Evolutionary conservation across 2,113 vertebrate genomes (phyloP).

Genomic region (Phylloscopus whistleri): DNA sequence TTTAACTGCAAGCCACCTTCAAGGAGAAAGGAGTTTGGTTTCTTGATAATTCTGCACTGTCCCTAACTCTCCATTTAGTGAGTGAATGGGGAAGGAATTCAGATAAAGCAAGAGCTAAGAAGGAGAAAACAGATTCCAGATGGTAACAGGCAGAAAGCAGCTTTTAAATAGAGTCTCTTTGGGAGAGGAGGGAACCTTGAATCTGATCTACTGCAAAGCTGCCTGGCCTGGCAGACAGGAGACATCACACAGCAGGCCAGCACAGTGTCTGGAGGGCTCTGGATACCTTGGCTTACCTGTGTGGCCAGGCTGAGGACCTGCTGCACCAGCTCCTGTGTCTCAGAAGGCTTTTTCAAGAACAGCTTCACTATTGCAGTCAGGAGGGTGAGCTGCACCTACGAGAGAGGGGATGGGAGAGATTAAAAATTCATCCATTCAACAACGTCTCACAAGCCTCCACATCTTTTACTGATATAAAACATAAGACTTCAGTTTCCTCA

Average conservation of each 20-base stretch:
- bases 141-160: background rate
- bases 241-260: background rate
- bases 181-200: conserved; percentile 67
- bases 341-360: conserved; percentile 95
- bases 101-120: background rate
- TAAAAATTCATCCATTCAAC: background rate
- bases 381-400: conserved; percentile 91
- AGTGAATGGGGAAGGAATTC: background rate
- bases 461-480: background rate
- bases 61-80: background rate
- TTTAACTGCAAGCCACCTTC: background rate
- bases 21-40: background rate
- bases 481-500: background rate
- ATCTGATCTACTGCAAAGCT: background rate
- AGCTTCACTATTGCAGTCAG: conserved; percentile 96
- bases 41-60: background rate
- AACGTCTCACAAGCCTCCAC: background rate
- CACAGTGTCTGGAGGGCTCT: background rate
- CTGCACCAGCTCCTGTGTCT: conserved; percentile 95
- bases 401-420: background rate
- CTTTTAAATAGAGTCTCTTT: conserved; percentile 49
- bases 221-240: background rate
- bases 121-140: background rate
- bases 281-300: conserved; percentile 78
- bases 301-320: conserved; percentile 96